A percentile compares a stretch with the other conserved stretches of the same genome.
Evolutionary conservation across 2,888 invertebrate species (phyloP).

Genomic region (Diaphora mendica): DNA sequence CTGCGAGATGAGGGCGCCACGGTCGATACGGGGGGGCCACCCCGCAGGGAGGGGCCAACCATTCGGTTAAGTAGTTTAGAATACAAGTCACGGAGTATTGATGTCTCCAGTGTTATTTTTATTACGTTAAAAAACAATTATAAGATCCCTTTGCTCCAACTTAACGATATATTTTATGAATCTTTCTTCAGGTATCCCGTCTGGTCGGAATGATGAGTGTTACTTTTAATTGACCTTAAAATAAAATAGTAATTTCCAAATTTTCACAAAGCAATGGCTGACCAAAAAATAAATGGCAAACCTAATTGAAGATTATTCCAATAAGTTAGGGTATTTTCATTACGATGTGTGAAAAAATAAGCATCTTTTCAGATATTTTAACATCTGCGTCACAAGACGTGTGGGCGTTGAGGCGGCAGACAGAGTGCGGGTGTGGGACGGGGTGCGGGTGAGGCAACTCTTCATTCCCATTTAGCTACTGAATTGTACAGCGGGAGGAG

Average conservation of each 20-base stretch:
- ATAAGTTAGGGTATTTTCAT: conserved; percentile 29
- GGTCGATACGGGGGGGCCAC: conserved; percentile 79
- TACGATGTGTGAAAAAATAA: conserved; percentile 35
- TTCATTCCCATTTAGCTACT: conserved; percentile 84
- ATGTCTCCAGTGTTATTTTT: conserved; percentile 69
- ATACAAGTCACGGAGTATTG: conserved; percentile 81
- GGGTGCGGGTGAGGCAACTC: conserved; percentile 73
- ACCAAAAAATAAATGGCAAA: not conserved
- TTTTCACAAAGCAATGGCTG: not conserved
- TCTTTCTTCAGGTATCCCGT: conserved; percentile 29
- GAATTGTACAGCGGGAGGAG: conserved; percentile 82
- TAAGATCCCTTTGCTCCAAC: conserved; percentile 43
- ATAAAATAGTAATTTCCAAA: not conserved
- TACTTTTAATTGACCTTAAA: not conserved
- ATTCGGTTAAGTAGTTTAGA: conserved; percentile 83
- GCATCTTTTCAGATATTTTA: conserved; percentile 59
- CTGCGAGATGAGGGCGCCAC: conserved; percentile 84
- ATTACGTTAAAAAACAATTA: conserved; percentile 42
- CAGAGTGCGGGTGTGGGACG: conserved; percentile 63
- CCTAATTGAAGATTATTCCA: not conserved
- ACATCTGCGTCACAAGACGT: conserved; percentile 72
- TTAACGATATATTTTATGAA: conserved; percentile 39
- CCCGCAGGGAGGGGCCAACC: conserved; percentile 62
- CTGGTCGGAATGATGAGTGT: conserved; percentile 6
- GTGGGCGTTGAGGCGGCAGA: conserved; percentile 72